Percentiles rank a stretch among this genome's conserved stretches.
phyloP scores from a whole-genome alignment of 2,888 invertebrate genomes.

The Macrophya annulata region DNA sequence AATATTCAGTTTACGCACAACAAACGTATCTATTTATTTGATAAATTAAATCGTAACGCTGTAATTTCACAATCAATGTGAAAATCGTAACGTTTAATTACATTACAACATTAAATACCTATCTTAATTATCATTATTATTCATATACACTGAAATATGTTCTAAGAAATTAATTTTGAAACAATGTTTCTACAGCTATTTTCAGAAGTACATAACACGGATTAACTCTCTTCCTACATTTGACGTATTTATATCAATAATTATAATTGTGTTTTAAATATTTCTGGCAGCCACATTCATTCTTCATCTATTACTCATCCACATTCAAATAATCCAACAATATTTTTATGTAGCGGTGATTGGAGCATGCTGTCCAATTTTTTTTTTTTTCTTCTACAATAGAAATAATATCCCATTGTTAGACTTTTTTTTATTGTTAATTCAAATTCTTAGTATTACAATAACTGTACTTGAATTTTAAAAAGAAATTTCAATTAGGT shows the following conservation, averaged over 20 bases:
- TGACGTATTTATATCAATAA: conserved; percentile 1
- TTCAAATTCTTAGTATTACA: neutral
- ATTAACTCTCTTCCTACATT: neutral
- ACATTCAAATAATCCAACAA: conserved; percentile 5
- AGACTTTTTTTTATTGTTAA: conserved; percentile 7
- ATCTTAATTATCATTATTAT: neutral
- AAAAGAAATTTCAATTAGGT: conserved; percentile 18
- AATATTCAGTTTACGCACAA: conserved; percentile 2
- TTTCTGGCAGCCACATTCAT: conserved; percentile 20
- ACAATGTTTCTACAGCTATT: neutral
- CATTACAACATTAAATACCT: neutral
- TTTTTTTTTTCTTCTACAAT: neutral
- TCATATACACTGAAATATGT: neutral
- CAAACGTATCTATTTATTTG: neutral
- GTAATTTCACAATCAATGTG: neutral
- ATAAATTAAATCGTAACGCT: neutral
- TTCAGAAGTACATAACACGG: conserved; percentile 30
- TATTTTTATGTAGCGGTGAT: conserved; percentile 19
- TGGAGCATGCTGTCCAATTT: conserved; percentile 39
- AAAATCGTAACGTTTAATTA: neutral
- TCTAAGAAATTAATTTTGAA: neutral
- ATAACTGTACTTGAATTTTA: neutral
- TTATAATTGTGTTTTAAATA: conserved; percentile 6
- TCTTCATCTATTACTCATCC: conserved; percentile 36
- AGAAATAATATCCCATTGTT: conserved; percentile 19